phyloP scores from a whole-genome alignment of 1,140 invertebrate species.

The Phortica variegata region DNA sequence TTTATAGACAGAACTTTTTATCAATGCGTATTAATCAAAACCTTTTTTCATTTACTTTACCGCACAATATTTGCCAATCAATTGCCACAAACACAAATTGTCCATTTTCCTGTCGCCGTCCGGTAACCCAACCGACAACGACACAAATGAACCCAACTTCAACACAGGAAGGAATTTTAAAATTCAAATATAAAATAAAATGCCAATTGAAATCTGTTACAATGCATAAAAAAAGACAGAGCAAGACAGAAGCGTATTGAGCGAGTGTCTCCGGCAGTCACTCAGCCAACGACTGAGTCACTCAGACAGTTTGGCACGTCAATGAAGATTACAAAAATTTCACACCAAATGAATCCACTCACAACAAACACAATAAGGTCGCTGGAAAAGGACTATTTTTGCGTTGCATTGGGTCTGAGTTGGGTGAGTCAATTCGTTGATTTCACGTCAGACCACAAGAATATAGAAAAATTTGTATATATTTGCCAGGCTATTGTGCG shows the following conservation, averaged over 20 bases:
- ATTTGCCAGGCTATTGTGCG: slow-evolving; percentile 22
- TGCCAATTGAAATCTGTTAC: slow-evolving; percentile 52
- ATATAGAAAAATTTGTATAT: slow-evolving; percentile 51
- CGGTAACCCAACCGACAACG: not conserved
- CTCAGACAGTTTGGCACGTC: slow-evolving; percentile 24
- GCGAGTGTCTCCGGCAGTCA: slow-evolving; percentile 23
- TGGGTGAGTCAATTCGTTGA: slow-evolving; percentile 20
- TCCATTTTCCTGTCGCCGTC: slow-evolving; percentile 53
- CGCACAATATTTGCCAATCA: slow-evolving; percentile 56
- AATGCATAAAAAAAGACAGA: too few relatives aligned
- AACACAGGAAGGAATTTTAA: slow-evolving; percentile 53
- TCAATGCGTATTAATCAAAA: slow-evolving; percentile 47
- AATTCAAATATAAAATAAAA: slow-evolving; percentile 57
- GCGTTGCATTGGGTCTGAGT: too few relatives aligned
- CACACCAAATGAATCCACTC: slow-evolving; percentile 3
- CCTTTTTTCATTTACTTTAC: slow-evolving; percentile 40
- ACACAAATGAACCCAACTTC: too few relatives aligned
- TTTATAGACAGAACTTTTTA: too few relatives aligned
- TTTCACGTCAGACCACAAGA: slow-evolving; percentile 37
- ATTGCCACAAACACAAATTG: slow-evolving; percentile 56
- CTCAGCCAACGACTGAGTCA: slow-evolving; percentile 26
- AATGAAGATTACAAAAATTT: not conserved
- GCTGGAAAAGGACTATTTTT: not conserved
- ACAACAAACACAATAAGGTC: not conserved
- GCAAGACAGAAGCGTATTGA: slow-evolving; percentile 24